Base-by-base conservation (phyloP, 2,888 invertebrate species). In the Mamestra brassicae region DNA sequence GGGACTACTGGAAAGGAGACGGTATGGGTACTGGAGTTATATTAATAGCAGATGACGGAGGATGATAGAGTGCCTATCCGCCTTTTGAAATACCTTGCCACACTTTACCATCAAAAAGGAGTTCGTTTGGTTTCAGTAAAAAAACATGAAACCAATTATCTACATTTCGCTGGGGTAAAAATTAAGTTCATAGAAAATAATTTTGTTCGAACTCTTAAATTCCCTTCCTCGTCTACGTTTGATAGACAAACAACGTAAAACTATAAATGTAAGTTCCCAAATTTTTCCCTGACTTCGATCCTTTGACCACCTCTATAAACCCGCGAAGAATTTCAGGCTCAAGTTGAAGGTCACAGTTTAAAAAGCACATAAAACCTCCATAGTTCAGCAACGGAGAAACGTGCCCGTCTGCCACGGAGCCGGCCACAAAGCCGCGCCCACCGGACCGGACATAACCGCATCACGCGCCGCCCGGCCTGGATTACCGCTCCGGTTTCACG, bases 361-460 rank as follows among this genome's bases (percentile, higher is more conserved):
- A 62, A 78, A 67, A 62, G 58, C 62, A 67, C 57, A 57, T 73
- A 63, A 65, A 69, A 50, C 55, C 57, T 4, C 4, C 8, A 7
- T 4, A 42, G 6, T 26, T 26, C 26, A 68, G 64, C n/a, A n/a
- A 57, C 26, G 5, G 15, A 17, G 61, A 15, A 52, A 61, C 63
- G 55, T 52, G 60, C 57, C 26, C 74, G 81, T 61, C 34, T 63
- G 57, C 55, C 55, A 17, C 45, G 60, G 65, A 71, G 65, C 36
- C 50, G 10, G 55, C 60, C 72, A 73, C 72, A 76, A 71, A 74
- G 81, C 61, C 38, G 77, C 36, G 74, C n/a, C 42, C 85, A 85
- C 42, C 80, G 80, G 81, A 36, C 65, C 65, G 85, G 71, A 84
- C 80, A 66, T 87, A 88, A 88, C 76, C 61, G 58, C 60, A 81